Evolutionary conservation across 2,113 vertebrate genomes (phyloP), one percentile per base, ranked within the genome.

Genomic region (Cygnus buccinator): DNA sequence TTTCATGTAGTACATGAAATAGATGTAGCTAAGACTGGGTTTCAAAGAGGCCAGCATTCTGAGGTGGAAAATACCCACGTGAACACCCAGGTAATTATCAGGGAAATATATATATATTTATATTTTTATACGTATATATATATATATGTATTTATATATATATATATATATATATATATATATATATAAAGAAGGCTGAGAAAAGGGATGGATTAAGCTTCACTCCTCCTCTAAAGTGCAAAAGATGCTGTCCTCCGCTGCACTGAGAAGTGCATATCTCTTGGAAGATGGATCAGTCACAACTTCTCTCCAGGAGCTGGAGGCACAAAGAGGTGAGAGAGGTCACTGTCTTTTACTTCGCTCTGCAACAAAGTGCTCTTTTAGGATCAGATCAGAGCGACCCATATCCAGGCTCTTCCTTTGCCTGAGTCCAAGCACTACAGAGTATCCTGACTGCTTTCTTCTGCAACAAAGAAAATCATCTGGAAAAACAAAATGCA

Each of bases 1-100:
- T 54, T 82, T 39, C 16, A 18, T 1, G 3, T 46, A 86, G 37
- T 0, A 0, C 0, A 0, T 41, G 77, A 67, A 67, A 29, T 84
- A 33, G 46, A 9, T 86, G 25, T 22, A 87, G 28, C 61, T 71
- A 71, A 77, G 50, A 71, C 3, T 63, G 13, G 6, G 4, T 44
- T 87, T 95, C 48, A 73, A 58, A 90, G 14, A 78, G 10, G 6
- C 37, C 43, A 70, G 37, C 43, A 81, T 37, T 18, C 31, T 26
- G 39, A 87, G 33, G 3, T 59, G 22, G 46, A 83, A 92, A 85
- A 91, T 15, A 67, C 3, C 13, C 18, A 39, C 80, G 72, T 79
- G 18, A 90, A 88, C 9, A 52, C 5, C 8, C n/a, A 10, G 13
- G 43, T 72, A 79, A 37, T 61, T 33, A 54, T 23, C 9, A 65